phyloP scores from a whole-genome alignment of 2,113 vertebrate genomes.

The Cricetomys ansorgei region DNA sequence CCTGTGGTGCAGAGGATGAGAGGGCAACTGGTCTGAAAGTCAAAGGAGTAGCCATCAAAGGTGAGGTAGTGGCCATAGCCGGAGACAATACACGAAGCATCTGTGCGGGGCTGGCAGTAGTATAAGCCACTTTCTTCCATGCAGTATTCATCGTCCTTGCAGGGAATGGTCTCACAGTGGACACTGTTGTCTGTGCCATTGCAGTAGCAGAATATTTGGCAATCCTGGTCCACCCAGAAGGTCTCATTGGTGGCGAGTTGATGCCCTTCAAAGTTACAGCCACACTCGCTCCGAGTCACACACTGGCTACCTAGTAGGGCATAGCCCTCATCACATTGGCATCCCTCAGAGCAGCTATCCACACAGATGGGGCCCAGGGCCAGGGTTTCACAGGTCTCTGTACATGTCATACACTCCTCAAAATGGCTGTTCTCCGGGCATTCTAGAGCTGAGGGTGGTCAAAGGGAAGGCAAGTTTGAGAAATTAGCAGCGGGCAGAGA shows the following conservation, averaged over 20 bases:
- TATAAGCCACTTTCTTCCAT: slow-evolving; percentile 92
- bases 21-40: slow-evolving; percentile 96
- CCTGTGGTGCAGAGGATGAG: slow-evolving; percentile 92
- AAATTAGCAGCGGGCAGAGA: background rate
- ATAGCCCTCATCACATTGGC: slow-evolving; percentile 95
- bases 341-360: slow-evolving; percentile 93
- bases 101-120: slow-evolving; percentile 92
- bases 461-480: slow-evolving; percentile 32
- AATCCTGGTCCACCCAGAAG: slow-evolving; percentile 97
- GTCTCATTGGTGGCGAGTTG: slow-evolving; percentile 95
- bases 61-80: slow-evolving; percentile 97
- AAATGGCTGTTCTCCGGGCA: slow-evolving; percentile 97
- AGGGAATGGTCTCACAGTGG: slow-evolving; percentile 93
- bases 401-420: slow-evolving; percentile 95
- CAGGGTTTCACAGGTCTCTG: slow-evolving; percentile 93
- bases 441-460: slow-evolving; percentile 89
- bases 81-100: slow-evolving; percentile 93
- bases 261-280: slow-evolving; percentile 93
- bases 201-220: slow-evolving; percentile 97
- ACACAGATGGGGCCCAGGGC: slow-evolving; percentile 89
- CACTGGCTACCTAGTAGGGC: slow-evolving; percentile 91
- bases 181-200: slow-evolving; percentile 96
- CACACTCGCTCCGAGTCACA: slow-evolving; percentile 92
- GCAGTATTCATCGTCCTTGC: slow-evolving; percentile 94
- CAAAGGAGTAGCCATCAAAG: slow-evolving; percentile 93